phyloP scores from a whole-genome alignment of 2,797 vertebrate genomes.

The Syncerus caffer region DNA sequence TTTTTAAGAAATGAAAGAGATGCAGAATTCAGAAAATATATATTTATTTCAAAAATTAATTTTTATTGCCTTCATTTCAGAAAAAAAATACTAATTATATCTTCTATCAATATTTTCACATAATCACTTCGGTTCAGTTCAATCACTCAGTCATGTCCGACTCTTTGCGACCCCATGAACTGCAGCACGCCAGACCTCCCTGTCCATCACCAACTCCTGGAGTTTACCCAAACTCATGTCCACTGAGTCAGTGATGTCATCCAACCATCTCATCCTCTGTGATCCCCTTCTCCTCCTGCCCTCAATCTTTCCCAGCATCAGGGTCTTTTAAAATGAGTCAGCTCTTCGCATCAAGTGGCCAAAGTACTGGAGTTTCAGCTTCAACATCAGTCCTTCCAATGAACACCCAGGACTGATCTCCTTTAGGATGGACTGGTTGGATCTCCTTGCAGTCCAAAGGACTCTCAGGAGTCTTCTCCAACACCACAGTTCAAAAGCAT shows the following conservation, averaged over 20 bases:
- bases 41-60: neutral
- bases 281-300: neutral
- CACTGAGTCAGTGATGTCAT: neutral
- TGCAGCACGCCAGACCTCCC: fast-evolving
- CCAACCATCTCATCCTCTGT: neutral
- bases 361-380: neutral
- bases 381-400: neutral
- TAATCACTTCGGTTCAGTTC: neutral
- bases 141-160: fast-evolving
- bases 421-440: neutral
- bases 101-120: slow-evolving; percentile 22
- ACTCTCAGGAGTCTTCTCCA: neutral
- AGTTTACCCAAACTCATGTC: neutral
- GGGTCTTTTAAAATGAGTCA: neutral
- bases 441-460: neutral
- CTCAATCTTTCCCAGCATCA: neutral
- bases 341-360: neutral
- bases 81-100: neutral
- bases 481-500: neutral
- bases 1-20: neutral
- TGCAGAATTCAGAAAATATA: neutral
- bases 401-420: neutral
- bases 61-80: neutral
- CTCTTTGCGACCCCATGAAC: neutral
- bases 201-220: neutral